Evolutionary conservation across 2,113 vertebrate genomes (phyloP).

Genomic region (Trochalopteron elliotii): DNA sequence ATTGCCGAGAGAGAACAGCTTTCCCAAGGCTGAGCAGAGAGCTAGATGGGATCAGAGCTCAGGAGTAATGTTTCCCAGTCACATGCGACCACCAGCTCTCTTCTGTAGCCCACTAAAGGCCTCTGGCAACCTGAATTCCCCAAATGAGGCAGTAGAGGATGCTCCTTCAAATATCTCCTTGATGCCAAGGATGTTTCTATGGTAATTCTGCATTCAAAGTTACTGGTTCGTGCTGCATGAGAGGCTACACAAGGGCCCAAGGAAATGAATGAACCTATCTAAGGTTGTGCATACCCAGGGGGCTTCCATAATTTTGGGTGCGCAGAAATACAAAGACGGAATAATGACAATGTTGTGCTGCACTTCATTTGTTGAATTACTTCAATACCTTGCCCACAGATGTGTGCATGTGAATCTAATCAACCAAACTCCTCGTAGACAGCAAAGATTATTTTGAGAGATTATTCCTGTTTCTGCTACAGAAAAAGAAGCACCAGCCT

Average conservation of each 20-base stretch:
- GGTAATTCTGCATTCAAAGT: constrained; percentile 29
- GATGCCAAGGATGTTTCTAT: constrained; percentile 47
- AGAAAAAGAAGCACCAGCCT: not conserved
- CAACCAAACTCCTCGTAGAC: not conserved
- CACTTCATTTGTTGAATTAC: constrained; percentile 43
- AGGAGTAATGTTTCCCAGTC: not conserved
- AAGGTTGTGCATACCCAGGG: constrained; percentile 28
- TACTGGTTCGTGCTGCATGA: not conserved
- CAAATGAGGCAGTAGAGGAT: not conserved
- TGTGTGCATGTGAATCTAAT: constrained; percentile 31
- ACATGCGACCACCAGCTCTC: not conserved
- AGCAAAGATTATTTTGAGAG: constrained; percentile 26
- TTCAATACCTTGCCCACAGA: constrained; percentile 56
- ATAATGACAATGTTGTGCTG: constrained; percentile 38
- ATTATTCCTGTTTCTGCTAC: not conserved
- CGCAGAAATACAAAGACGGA: not conserved
- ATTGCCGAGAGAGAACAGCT: not conserved
- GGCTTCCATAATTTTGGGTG: constrained; percentile 37
- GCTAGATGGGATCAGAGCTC: not conserved
- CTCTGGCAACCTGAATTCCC: not conserved
- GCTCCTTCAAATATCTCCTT: constrained; percentile 26
- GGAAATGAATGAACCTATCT: constrained; percentile 35
- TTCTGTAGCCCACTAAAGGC: not conserved
- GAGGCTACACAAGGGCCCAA: not conserved
- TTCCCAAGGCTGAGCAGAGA: not conserved